Conservation (phyloP, 2,113 vertebrate species). For the Syngnathus typhle region DNA sequence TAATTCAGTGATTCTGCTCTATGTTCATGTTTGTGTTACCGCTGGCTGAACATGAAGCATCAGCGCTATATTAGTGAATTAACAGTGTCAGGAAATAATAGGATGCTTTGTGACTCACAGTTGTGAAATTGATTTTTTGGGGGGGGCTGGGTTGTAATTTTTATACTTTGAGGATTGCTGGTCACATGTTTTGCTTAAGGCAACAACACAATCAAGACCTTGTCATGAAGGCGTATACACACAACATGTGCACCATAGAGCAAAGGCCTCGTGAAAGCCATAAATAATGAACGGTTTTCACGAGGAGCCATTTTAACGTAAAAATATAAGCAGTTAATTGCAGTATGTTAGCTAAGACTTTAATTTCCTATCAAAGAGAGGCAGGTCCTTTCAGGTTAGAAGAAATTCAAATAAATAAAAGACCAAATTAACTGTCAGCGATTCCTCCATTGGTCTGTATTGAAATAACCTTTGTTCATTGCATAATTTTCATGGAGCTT, state of each 20-base stretch:
- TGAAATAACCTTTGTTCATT: neutral
- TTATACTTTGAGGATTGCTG: neutral
- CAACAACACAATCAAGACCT: conserved; percentile 9
- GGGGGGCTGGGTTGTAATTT: no score
- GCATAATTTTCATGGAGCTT: neutral
- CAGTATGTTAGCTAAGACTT: neutral
- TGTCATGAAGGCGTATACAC: neutral
- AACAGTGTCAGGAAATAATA: conserved; percentile 19
- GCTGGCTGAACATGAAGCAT: conserved; percentile 17
- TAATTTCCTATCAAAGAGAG: neutral
- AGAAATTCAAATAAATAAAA: neutral
- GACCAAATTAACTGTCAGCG: neutral
- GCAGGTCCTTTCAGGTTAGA: neutral
- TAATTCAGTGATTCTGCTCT: conserved; percentile 46
- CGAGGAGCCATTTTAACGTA: neutral
- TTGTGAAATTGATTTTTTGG: neutral
- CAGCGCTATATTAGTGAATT: conserved; percentile 34
- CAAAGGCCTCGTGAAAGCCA: neutral
- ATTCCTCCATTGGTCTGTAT: neutral
- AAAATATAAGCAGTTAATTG: no score
- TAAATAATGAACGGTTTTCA: neutral
- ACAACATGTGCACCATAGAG: neutral
- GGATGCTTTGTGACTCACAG: conserved; percentile 20
- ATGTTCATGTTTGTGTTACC: conserved; percentile 44
- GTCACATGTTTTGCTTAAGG: neutral